Evolutionary conservation across 1,140 invertebrate genomes (phyloP).

Genomic region (Micrasema minimum): DNA sequence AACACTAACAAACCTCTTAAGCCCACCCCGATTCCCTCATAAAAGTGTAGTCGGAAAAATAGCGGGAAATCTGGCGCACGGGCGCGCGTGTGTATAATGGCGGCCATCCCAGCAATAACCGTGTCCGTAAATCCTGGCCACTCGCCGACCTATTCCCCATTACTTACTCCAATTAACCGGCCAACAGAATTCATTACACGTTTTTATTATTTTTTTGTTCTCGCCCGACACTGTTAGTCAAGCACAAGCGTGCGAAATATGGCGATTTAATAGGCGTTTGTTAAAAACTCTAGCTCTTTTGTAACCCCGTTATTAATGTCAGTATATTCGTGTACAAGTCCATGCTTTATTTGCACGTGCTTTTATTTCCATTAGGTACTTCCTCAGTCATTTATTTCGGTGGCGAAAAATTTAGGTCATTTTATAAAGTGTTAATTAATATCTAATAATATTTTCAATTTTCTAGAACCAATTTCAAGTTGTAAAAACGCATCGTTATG

Average conservation of each 20-base stretch:
- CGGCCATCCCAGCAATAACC: slow-evolving; percentile 52
- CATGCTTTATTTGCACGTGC: too few species aligned
- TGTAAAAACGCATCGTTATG: too few species aligned
- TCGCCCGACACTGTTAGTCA: slow-evolving; percentile 15
- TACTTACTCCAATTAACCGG: slow-evolving; percentile 44
- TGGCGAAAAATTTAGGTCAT: too few species aligned
- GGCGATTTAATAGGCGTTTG: background rate
- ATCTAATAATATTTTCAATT: too few species aligned
- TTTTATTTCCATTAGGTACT: too few species aligned
- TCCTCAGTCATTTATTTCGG: too few species aligned
- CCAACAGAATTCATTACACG: slow-evolving; percentile 31
- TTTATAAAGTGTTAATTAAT: too few species aligned
- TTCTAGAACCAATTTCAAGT: too few species aligned
- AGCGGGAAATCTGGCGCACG: slow-evolving; percentile 42
- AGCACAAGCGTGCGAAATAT: background rate
- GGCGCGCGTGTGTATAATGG: slow-evolving; percentile 47
- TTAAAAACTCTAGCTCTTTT: background rate
- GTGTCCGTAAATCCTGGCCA: slow-evolving; percentile 49
- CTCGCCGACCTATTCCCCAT: slow-evolving; percentile 34
- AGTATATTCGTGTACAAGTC: too few species aligned
- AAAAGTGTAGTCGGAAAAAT: slow-evolving; percentile 45
- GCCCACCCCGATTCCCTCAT: slow-evolving; percentile 4
- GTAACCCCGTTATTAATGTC: too few species aligned
- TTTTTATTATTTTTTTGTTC: slow-evolving; percentile 39
- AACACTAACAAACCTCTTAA: slow-evolving; percentile 9